A percentile compares a stretch with the other conserved stretches of the same genome.
phyloP scores from a whole-genome alignment of 2,113 vertebrate species.

The Lepidothrix coronata region DNA sequence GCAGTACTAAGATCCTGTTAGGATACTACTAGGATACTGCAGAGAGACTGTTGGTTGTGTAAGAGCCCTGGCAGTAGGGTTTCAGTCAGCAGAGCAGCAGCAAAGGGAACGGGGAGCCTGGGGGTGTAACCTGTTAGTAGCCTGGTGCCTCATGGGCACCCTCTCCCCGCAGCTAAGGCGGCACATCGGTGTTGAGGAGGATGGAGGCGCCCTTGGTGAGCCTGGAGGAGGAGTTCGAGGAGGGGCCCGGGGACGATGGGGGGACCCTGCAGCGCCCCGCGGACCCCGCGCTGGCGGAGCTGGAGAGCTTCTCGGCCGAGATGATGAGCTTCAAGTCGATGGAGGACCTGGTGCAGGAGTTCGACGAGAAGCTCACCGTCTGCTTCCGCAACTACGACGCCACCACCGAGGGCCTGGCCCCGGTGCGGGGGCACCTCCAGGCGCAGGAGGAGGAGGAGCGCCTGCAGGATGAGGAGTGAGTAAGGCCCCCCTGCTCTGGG shows the following conservation, averaged over 20 bases:
- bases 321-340: conserved; percentile 69
- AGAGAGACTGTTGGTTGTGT: not conserved
- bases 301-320: conserved; percentile 56
- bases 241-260: not conserved
- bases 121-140: not conserved
- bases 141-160: not conserved
- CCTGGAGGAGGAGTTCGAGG: conserved; percentile 64
- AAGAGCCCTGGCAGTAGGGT: not conserved
- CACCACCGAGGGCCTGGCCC: conserved; percentile 46
- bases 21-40: not conserved
- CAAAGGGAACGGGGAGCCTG: fast-evolving
- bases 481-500: not conserved
- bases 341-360: conserved; percentile 67
- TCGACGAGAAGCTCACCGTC: conserved; percentile 56
- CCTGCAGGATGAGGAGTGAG: conserved; percentile 66
- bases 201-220: conserved; percentile 63
- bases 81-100: fast-evolving
- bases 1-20: not conserved
- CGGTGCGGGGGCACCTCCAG: conserved; percentile 15
- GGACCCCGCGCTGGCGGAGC: not conserved
- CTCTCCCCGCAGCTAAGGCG: not conserved
- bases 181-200: fast-evolving
- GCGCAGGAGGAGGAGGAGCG: conserved; percentile 55
- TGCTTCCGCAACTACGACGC: conserved; percentile 68
- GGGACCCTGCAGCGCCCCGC: not conserved